phyloP scores from a whole-genome alignment of 2,888 invertebrate species.

The Metacarcinus magister region DNA sequence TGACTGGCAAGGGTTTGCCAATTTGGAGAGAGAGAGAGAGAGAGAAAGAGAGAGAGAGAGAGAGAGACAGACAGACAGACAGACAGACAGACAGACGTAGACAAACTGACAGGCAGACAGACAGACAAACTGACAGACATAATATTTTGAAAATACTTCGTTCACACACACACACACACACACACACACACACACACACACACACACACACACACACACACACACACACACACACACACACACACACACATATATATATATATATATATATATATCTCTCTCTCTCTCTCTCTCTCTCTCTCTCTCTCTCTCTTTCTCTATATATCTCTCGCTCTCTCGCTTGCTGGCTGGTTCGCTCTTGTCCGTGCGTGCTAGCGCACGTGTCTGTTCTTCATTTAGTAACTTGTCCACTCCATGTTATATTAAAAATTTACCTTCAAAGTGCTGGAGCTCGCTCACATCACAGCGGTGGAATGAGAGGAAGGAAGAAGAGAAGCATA shows the following conservation, averaged over 20 bases:
- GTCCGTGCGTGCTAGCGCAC: background rate
- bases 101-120: too few species aligned
- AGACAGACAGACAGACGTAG: background rate
- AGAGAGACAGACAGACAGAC: background rate
- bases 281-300: slow-evolving; percentile 38
- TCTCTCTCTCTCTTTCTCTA: slow-evolving; percentile 33
- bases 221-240: background rate
- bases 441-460: slow-evolving; percentile 33
- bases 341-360: slow-evolving; percentile 17
- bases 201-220: too few species aligned
- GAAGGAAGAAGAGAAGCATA: background rate
- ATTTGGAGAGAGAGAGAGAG: slow-evolving; percentile 1
- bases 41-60: background rate
- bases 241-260: background rate
- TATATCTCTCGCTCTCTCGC: slow-evolving; percentile 1
- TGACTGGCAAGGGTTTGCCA: background rate
- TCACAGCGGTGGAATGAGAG: background rate
- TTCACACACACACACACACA: background rate
- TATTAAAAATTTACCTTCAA: slow-evolving; percentile 37
- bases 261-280: background rate
- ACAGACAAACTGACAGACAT: too few species aligned
- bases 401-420: slow-evolving; percentile 17
- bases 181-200: too few species aligned
- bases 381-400: slow-evolving; percentile 3
- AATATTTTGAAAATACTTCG: background rate